phyloP scores from a whole-genome alignment of 1,140 invertebrate species.

The Delia radicum region DNA sequence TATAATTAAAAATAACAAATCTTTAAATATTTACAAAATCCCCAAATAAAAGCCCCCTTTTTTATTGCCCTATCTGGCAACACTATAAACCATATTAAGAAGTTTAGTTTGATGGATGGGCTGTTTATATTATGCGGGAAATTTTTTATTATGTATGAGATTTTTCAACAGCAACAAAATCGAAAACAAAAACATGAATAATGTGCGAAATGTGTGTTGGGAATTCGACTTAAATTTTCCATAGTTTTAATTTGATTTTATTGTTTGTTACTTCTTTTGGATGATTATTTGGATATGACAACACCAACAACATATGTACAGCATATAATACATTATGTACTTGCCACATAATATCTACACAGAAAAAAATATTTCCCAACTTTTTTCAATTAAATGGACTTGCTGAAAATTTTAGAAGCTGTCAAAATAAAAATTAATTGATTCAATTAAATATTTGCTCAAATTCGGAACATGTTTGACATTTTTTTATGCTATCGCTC shows the following conservation, averaged over 20 bases:
- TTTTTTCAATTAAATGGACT: background rate
- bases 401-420: too few species aligned
- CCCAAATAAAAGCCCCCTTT: too few species aligned
- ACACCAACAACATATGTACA: background rate
- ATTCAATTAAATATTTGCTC: too few species aligned
- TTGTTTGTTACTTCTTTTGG: background rate
- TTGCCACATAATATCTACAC: background rate
- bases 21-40: too few species aligned
- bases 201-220: constrained; percentile 16
- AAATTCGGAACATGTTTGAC: too few species aligned
- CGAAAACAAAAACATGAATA: background rate
- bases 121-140: constrained; percentile 6
- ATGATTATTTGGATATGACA: constrained; percentile 3
- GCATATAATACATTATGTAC: background rate
- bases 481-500: too few species aligned
- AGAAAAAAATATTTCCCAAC: background rate
- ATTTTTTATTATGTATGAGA: background rate
- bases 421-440: too few species aligned
- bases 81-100: background rate
- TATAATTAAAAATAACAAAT: too few species aligned
- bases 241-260: background rate
- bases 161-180: background rate
- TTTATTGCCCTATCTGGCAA: background rate
- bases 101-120: background rate
- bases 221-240: background rate